Conservation (phyloP, 2,888 invertebrate species). For the Hirtodrosophila confusa region DNA sequence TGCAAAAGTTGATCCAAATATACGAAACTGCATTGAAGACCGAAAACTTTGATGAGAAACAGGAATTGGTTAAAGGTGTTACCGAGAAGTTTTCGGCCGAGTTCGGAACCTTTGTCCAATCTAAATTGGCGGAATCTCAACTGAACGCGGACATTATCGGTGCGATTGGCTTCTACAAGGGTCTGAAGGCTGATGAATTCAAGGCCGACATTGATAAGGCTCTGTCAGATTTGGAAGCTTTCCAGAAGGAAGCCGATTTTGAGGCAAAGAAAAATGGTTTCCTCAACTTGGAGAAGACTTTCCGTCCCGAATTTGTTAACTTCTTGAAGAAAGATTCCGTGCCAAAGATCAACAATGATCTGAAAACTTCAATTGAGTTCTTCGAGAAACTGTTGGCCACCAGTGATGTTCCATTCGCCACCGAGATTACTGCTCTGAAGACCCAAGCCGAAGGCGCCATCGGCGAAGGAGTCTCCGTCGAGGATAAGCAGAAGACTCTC, state of each 20-base stretch:
- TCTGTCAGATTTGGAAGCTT: constrained; percentile 50
- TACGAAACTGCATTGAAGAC: constrained; percentile 66
- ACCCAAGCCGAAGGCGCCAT: constrained; percentile 60
- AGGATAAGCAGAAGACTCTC: constrained; percentile 67
- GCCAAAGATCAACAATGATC: constrained; percentile 59
- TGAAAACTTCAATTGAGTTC: constrained; percentile 65
- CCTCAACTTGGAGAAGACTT: constrained; percentile 53
- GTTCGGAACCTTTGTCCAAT: constrained; percentile 61
- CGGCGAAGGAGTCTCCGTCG: constrained; percentile 45
- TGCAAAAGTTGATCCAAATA: constrained; percentile 65
- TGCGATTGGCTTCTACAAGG: constrained; percentile 67
- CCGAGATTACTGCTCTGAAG: constrained; percentile 64
- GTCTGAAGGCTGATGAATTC: constrained; percentile 37
- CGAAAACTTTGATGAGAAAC: constrained; percentile 63
- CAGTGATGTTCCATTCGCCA: constrained; percentile 43
- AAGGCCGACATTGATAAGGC: constrained; percentile 62
- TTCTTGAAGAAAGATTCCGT: constrained; percentile 61
- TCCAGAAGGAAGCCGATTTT: constrained; percentile 55
- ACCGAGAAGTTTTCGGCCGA: constrained; percentile 60
- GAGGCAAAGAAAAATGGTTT: constrained; percentile 62
- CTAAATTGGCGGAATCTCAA: constrained; percentile 59
- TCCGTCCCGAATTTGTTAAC: constrained; percentile 57
- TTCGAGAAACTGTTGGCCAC: constrained; percentile 60
- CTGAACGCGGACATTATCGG: constrained; percentile 60
- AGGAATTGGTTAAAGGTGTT: constrained; percentile 49